Evolutionary conservation across 2,797 vertebrate genomes (phyloP).

Genomic region (Lutjanus argentimaculatus): DNA sequence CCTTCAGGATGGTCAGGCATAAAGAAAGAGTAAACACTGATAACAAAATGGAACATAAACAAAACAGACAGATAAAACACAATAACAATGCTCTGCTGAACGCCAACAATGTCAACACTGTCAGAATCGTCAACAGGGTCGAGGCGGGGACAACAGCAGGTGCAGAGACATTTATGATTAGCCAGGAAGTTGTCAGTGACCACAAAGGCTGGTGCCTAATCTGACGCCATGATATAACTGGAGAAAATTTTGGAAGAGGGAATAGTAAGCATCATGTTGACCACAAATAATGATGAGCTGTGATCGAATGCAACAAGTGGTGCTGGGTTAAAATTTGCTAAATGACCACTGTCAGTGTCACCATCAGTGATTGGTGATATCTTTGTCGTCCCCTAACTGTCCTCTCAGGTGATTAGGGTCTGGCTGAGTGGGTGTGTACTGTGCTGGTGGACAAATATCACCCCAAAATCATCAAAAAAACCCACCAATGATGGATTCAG

Average conservation of each 20-base stretch:
- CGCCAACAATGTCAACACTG: background rate
- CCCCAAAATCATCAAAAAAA: no score
- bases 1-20: constrained; percentile 10
- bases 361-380: no score
- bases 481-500: no score
- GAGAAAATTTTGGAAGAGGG: background rate
- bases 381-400: no score
- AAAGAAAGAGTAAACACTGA: constrained; percentile 12
- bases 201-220: background rate
- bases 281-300: background rate
- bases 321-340: no score
- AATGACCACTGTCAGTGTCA: no score
- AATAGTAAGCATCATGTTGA: background rate
- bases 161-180: background rate
- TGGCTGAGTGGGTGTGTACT: no score
- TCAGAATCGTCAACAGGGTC: background rate
- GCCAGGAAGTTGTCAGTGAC: background rate
- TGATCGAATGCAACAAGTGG: background rate
- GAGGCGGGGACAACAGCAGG: background rate
- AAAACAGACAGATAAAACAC: constrained; percentile 22
- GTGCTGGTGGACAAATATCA: no score
- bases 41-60: constrained; percentile 24
- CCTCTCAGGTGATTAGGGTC: no score
- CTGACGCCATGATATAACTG: background rate
- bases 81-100: background rate